phyloP scores from a whole-genome alignment of 1,140 invertebrate genomes.

The Littorina saxatilis region DNA sequence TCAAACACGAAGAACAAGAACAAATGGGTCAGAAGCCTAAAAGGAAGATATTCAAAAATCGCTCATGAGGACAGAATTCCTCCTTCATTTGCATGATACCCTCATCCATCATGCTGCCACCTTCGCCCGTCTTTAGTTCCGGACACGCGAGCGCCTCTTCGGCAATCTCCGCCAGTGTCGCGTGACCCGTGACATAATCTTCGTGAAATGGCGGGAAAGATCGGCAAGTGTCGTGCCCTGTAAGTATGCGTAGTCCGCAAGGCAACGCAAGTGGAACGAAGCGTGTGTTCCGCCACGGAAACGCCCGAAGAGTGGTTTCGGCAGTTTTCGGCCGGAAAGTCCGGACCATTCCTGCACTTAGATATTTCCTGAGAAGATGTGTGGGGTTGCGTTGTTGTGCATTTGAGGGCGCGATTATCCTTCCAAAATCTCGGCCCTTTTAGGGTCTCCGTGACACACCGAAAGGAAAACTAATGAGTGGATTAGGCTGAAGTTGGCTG shows the following conservation, averaged over 20 bases:
- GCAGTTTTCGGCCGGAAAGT: neutral
- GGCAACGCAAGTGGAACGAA: neutral
- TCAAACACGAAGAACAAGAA: no score
- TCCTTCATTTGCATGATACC: neutral
- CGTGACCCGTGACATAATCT: conserved; percentile 24
- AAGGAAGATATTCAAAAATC: no score
- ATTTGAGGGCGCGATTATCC: neutral
- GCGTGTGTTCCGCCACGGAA: conserved; percentile 28
- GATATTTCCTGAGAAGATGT: neutral
- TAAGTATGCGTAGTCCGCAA: neutral
- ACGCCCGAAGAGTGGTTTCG: neutral
- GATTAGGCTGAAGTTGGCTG: neutral
- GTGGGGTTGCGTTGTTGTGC: no score
- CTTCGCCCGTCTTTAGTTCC: neutral
- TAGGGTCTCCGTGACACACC: neutral
- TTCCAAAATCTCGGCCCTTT: neutral
- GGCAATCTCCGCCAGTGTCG: conserved; percentile 20
- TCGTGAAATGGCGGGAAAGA: conserved; percentile 32
- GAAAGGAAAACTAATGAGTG: neutral
- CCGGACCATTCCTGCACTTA: neutral
- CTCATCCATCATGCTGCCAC: neutral
- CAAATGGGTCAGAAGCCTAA: no score
- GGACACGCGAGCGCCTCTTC: conserved; percentile 20
- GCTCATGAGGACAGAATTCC: no score
- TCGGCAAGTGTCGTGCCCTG: conserved; percentile 26